Conservation (phyloP, 2,888 invertebrate species). For the Ophioninae sp. region DNA sequence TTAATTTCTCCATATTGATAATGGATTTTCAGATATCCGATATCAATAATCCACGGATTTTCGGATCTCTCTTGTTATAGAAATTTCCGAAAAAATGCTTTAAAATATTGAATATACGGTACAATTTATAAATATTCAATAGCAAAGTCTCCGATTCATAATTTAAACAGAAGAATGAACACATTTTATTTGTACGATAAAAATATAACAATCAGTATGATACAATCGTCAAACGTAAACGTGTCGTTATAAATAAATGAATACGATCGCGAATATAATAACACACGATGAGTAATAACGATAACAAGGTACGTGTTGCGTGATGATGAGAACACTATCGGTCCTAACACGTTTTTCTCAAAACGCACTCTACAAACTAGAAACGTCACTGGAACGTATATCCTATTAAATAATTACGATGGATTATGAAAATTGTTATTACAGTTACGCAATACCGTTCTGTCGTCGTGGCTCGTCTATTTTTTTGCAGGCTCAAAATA, state of each 20-base stretch:
- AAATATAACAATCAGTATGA: slow-evolving; percentile 56
- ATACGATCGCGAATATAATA: slow-evolving; percentile 44
- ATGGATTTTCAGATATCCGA: too few relatives aligned
- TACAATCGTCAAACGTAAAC: slow-evolving; percentile 53
- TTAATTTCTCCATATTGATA: not conserved
- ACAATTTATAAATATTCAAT: slow-evolving; percentile 41
- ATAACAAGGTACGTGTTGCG: slow-evolving; percentile 49
- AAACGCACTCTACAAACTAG: slow-evolving; percentile 28
- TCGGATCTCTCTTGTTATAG: slow-evolving; percentile 21
- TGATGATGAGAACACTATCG: slow-evolving; percentile 34
- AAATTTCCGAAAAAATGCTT: not conserved
- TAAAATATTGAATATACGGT: slow-evolving; percentile 10
- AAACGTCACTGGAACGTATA: slow-evolving; percentile 39
- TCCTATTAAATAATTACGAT: slow-evolving; percentile 28
- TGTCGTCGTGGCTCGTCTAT: slow-evolving; percentile 56
- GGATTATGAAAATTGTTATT: slow-evolving; percentile 40
- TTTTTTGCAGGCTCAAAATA: slow-evolving; percentile 39
- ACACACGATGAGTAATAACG: slow-evolving; percentile 8
- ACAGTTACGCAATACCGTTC: slow-evolving; percentile 49
- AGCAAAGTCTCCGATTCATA: not conserved
- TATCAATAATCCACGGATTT: slow-evolving; percentile 27
- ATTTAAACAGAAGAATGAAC: slow-evolving; percentile 58
- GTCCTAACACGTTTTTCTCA: slow-evolving; percentile 23
- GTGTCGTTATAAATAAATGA: slow-evolving; percentile 41
- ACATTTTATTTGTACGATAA: slow-evolving; percentile 60